Conservation (phyloP, 1,140 invertebrate genomes). For the Adoxophyes honmai region DNA sequence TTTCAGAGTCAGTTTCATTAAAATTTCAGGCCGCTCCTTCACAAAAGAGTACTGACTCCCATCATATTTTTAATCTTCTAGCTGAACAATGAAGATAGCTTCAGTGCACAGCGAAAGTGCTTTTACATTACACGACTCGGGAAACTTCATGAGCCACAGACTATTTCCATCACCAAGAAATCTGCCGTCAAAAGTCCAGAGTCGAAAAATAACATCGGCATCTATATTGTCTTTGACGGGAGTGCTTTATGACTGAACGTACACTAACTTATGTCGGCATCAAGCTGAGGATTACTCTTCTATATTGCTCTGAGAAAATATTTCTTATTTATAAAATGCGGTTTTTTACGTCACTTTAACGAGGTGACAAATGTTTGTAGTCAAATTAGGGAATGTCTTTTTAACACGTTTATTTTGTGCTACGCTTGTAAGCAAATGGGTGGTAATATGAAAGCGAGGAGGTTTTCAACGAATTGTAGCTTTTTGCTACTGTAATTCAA, state of each 20-base stretch:
- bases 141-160: background rate
- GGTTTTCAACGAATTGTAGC: too few relatives aligned
- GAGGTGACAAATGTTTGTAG: constrained; percentile 3
- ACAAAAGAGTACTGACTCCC: constrained; percentile 29
- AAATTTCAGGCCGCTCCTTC: constrained; percentile 21
- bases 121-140: background rate
- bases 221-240: background rate
- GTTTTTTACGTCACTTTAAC: background rate
- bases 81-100: constrained; percentile 19
- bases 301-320: constrained; percentile 5
- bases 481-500: too few relatives aligned
- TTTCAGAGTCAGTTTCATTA: constrained; percentile 31
- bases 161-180: background rate
- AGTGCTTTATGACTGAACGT: background rate
- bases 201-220: background rate
- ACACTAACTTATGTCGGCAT: constrained; percentile 9
- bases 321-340: constrained; percentile 5
- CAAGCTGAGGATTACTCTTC: constrained; percentile 11
- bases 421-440: background rate
- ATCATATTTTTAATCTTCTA: constrained; percentile 36
- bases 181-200: background rate
- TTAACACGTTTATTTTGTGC: background rate
- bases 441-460: background rate
- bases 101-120: constrained; percentile 6
- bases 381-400: background rate